These are phyloP conservation scores for Enteromius anoplus DNA, from an alignment of 2,797 vertebrate species.

Conservation along the genomic window DNA sequence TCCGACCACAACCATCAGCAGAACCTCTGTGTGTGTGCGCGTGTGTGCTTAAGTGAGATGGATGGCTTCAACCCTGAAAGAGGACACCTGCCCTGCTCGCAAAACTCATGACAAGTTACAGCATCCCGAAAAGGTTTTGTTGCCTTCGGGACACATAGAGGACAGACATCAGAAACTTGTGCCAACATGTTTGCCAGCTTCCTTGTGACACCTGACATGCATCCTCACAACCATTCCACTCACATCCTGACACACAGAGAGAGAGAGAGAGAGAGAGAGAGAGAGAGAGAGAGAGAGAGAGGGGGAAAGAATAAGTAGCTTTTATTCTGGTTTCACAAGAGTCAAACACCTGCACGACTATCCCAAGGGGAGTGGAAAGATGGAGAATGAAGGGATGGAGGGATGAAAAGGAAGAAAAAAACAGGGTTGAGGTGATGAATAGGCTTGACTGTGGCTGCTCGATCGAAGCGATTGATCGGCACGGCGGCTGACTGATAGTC, in stretches of 20 bases:
- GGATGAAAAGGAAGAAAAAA: constrained; percentile 33
- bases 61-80: constrained; percentile 47
- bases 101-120: constrained; percentile 50
- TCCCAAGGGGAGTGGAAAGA: constrained; percentile 25
- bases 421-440: constrained; percentile 53
- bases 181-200: constrained; percentile 50
- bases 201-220: constrained; percentile 37
- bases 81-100: constrained; percentile 49
- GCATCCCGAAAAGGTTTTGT: constrained; percentile 47
- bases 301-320: constrained; percentile 18
- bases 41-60: constrained; percentile 47
- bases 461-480: constrained; percentile 73
- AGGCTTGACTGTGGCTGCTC: constrained; percentile 30
- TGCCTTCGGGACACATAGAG: constrained; percentile 59
- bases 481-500: constrained; percentile 62
- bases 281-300: constrained; percentile 11
- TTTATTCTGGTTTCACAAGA: constrained; percentile 42
- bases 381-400: constrained; percentile 20
- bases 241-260: constrained; percentile 31
- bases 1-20: constrained; percentile 65
- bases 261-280: too few species aligned
- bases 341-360: constrained; percentile 30
- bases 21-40: constrained; percentile 48
- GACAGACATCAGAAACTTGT: constrained; percentile 59
- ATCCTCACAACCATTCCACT: constrained; percentile 28